A percentile compares a stretch with the other conserved stretches of the same genome.
Evolutionary conservation across 2,113 vertebrate species (phyloP).

Genomic region (Pseudorhombus dupliciocellatus): DNA sequence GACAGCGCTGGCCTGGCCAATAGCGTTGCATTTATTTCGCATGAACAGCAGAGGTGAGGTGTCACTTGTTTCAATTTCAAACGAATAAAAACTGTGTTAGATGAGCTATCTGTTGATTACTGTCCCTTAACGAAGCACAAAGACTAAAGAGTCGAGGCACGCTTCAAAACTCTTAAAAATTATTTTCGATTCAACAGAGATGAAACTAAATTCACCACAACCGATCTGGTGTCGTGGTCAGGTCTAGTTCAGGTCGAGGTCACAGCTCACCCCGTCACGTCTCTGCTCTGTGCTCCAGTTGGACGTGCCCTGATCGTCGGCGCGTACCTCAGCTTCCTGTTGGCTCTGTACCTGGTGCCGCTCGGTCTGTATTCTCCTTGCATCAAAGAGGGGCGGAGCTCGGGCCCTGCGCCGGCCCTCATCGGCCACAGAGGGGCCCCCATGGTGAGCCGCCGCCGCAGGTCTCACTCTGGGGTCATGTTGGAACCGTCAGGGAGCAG

Average conservation of each 20-base stretch:
- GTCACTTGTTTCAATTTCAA: too few species aligned
- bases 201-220: too few species aligned
- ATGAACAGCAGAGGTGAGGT: constrained; percentile 81
- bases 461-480: not conserved
- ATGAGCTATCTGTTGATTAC: too few species aligned
- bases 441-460: constrained; percentile 81
- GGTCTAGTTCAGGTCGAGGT: too few species aligned
- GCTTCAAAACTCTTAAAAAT: too few species aligned
- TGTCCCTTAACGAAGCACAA: too few species aligned
- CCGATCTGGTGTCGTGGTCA: too few species aligned
- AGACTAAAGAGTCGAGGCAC: too few species aligned
- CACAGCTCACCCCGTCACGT: too few species aligned
- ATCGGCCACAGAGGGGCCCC: constrained; percentile 93
- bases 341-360: constrained; percentile 86
- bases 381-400: constrained; percentile 83
- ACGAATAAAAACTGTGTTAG: too few species aligned
- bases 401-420: constrained; percentile 86
- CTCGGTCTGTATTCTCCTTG: constrained; percentile 92
- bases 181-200: too few species aligned
- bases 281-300: constrained; percentile 79
- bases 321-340: constrained; percentile 84
- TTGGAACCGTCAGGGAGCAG: too few species aligned
- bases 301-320: constrained; percentile 79
- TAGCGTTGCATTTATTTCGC: constrained; percentile 84
- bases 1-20: constrained; percentile 86